A percentile compares a stretch with the other conserved stretches of the same genome.
Conservation (phyloP, 2,888 invertebrate species). For the Cartodere bifasciata region DNA sequence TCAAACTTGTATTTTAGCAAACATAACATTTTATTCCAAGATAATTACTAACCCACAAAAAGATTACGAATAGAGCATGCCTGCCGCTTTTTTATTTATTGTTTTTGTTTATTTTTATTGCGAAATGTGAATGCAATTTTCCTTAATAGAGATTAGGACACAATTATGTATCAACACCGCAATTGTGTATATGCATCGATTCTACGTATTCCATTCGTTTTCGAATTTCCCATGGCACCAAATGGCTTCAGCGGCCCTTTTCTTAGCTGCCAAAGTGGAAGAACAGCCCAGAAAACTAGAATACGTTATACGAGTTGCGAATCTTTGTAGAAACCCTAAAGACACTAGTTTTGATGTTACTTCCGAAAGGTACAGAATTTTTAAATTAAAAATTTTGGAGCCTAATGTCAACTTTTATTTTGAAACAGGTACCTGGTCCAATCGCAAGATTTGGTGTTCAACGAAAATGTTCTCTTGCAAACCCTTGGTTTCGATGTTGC, state of each 20-base stretch:
- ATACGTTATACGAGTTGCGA: constrained; percentile 89
- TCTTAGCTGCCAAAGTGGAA: constrained; percentile 96
- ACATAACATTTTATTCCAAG: too few species aligned
- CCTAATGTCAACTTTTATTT: constrained; percentile 2
- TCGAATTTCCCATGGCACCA: constrained; percentile 88
- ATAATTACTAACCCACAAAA: too few species aligned
- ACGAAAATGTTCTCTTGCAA: constrained; percentile 93
- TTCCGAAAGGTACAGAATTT: constrained; percentile 48
- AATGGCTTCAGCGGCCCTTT: constrained; percentile 88
- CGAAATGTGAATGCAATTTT: constrained; percentile 19
- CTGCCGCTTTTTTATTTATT: constrained; percentile 1
- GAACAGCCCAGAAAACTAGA: constrained; percentile 97
- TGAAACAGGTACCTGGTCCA: constrained; percentile 46
- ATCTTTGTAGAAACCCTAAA: constrained; percentile 69
- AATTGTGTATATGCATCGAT: constrained; percentile 98
- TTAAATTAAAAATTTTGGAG: not conserved
- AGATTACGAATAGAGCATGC: too few species aligned
- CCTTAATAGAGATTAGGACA: constrained; percentile 44
- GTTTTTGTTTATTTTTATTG: constrained; percentile 5
- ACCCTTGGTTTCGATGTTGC: constrained; percentile 96
- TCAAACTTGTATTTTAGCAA: too few species aligned
- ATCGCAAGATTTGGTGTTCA: constrained; percentile 88
- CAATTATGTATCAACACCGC: constrained; percentile 98
- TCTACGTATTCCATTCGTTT: constrained; percentile 97
- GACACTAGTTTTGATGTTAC: constrained; percentile 54